Base-by-base conservation (phyloP, 2,797 vertebrate species). In the Poliocrania exsul region DNA sequence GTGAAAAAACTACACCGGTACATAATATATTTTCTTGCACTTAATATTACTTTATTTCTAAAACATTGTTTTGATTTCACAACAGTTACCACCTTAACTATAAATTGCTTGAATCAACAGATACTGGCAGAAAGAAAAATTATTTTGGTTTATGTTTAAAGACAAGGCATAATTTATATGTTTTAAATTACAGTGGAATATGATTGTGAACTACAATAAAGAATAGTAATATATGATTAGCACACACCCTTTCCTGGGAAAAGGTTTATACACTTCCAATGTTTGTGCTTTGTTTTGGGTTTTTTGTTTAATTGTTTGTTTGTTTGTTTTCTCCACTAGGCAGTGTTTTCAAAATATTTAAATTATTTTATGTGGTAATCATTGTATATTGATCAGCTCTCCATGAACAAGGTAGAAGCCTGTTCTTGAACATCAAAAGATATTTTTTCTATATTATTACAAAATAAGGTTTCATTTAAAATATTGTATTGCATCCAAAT, bases 311-410 rank as follows among this genome's bases (percentile, higher is more conserved):
- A 2, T 18, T 37, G 1, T 42, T 16, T 42, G 1, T 42, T 40
- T 40, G 16, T 40, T 42, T 40, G 2, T 65, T 69, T 50, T 3
- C 3, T 3, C 1, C 6, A 2, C 1, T 6, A 40, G 7, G 3
- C 2, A 72, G 11, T 24, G 2, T 37, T 67, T 67, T 29, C 60
- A 90, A 87, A 74, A n/a, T 33, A n/a, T 21, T 51, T n/a, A 5
- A 82, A 90, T 23, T 66, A n/a, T 73, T 80, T 46, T 73, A 29
- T 24, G 6, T 1, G 0, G 1, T 42, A 62, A 28, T 40, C 19
- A 35, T 19, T 83, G 3, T n/a, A 50, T 47, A 74, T 38, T 44
- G 9, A 57, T 29, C 11, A 65, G 4, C 5, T 54, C 10, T 58
- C 7, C 15, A 35, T 24, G 15, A 66, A 61, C 15, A 69, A 69